Evolutionary conservation across 92 coral and sea anemone genomes (phyloP), one percentile per base, ranked within the genome.

Genomic region (Porites rus): DNA sequence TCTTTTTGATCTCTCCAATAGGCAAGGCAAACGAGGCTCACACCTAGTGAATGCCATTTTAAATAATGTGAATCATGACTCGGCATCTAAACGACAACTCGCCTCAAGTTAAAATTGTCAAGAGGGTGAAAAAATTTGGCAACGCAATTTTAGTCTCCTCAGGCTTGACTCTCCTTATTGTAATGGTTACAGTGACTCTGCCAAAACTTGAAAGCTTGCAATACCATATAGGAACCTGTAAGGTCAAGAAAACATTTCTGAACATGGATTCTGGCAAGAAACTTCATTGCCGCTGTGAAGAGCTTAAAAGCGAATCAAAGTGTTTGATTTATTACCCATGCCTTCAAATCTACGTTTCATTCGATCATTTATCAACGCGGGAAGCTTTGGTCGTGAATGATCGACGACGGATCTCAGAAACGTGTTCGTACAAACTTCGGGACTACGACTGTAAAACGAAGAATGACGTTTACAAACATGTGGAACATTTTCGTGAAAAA

Each of bases 281-380:
- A 72, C 91, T 80, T 1, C 87, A 54, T 19, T 92, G 95, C 43
- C 81, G 71, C 69, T 92, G 95, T 65, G 53, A 72, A 7, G 20
- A 58, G 18, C 64, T 69, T 0, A 68, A 74, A 43, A 75, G 70
- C 53, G 17, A 70, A 9, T n/a, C 91, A 54, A 89, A 78, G 89
- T 92, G 95, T 72, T 56, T 71, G 17, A 92, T 92, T 64, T 86
- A 76, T 59, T 92, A 92, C 77, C 95, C 95, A 16, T 92, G 95
- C 61, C 22, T 92, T 12, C 88, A 89, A 54, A 61, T 92, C 14
- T 51, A 80, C 43, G 95, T 85, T 17, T 75, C 87, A 11, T 89
- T 58, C 79, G 88, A 83, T 54, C 70, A 75, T 52, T 19, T 14
- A 10, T 43, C 51, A 6, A 52, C 10, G 17, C 71, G 63, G 6